Percentiles rank a stretch among this genome's conserved stretches.
Conservation (phyloP, 2,113 vertebrate species). For the Elachura formosa region DNA sequence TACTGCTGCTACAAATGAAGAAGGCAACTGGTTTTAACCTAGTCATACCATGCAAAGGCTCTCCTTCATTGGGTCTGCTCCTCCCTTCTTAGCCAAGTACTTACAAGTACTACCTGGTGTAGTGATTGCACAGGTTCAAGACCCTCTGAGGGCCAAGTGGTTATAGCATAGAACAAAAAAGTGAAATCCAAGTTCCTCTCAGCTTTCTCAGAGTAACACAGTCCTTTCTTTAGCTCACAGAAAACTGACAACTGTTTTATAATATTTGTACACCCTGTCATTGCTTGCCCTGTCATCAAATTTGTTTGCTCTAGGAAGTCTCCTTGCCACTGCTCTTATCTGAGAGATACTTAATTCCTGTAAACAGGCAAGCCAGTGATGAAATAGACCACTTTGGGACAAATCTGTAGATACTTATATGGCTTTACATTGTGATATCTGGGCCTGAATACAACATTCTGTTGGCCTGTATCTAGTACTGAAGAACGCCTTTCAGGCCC, state of each 20-base stretch:
- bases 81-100: background rate
- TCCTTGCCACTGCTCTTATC: background rate
- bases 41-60: background rate
- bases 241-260: background rate
- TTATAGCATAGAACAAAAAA: background rate
- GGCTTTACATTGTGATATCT: background rate
- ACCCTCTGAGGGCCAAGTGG: background rate
- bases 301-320: background rate
- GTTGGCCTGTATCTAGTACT: background rate
- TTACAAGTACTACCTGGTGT: background rate
- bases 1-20: background rate
- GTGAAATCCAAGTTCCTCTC: background rate
- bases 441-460: background rate
- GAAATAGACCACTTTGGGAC: background rate
- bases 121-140: background rate
- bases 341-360: background rate
- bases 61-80: background rate
- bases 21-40: background rate
- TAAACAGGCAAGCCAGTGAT: background rate
- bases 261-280: background rate
- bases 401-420: background rate
- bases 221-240: background rate
- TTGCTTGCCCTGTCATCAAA: background rate
- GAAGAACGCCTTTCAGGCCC: background rate
- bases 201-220: background rate